A percentile compares a stretch with the other conserved stretches of the same genome.
Evolutionary conservation across 2,113 vertebrate genomes (phyloP).

Genomic region (Prochilodus magdalenae): DNA sequence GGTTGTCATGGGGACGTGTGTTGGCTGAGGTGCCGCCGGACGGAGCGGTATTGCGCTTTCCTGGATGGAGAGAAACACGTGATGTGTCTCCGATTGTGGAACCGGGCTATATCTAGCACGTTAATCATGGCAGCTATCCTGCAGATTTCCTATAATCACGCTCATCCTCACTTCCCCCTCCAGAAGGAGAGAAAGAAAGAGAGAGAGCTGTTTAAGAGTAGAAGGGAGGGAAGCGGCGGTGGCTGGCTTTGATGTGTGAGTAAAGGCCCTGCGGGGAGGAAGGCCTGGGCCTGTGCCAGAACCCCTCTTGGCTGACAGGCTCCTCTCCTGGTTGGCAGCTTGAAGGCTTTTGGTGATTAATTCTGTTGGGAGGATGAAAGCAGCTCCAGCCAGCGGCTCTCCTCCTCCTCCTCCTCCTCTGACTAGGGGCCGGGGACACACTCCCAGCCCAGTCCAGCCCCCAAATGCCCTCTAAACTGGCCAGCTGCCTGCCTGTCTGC

Average conservation of each 20-base stretch:
- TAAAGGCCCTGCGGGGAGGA: conserved; percentile 54
- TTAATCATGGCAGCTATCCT: conserved; percentile 43
- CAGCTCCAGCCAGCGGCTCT: conserved; percentile 52
- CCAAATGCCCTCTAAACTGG: conserved; percentile 48
- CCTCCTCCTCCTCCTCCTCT: conserved; percentile 22
- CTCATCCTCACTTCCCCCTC: conserved; percentile 48
- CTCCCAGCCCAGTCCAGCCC: conserved; percentile 47
- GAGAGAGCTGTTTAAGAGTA: conserved; percentile 32
- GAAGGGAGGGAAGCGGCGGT: conserved; percentile 21
- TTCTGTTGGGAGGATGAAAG: conserved; percentile 83
- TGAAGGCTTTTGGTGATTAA: conserved; percentile 82
- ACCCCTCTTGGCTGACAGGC: conserved; percentile 60
- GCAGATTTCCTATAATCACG: conserved; percentile 57
- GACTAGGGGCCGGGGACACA: conserved; percentile 42
- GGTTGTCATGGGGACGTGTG: conserved; percentile 62
- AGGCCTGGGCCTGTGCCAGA: conserved; percentile 55
- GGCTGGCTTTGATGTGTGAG: conserved; percentile 57
- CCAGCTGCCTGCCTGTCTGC: conserved; percentile 60
- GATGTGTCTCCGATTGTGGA: conserved; percentile 25
- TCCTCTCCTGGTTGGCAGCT: conserved; percentile 71
- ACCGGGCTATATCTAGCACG: conserved; percentile 41
- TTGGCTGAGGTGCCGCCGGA: conserved; percentile 47
- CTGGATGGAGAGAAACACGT: not conserved
- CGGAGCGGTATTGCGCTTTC: conserved; percentile 39
- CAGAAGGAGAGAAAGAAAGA: not conserved